Percentiles rank a stretch among this genome's conserved stretches.
Conservation (phyloP, 92 coral and sea anemone genomes). For the Palythoa heliodiscus region DNA sequence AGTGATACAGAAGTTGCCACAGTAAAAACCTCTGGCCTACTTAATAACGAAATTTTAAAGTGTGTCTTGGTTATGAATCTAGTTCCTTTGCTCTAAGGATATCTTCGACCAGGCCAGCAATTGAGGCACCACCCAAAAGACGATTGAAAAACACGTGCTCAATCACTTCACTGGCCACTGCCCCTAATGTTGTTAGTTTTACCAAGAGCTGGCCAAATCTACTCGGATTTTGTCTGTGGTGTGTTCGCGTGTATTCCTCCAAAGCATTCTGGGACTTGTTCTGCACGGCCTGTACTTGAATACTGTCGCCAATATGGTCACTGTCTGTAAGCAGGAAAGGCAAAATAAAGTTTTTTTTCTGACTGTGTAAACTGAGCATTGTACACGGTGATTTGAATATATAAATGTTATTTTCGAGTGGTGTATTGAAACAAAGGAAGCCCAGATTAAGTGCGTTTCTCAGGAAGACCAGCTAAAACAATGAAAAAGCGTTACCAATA, state of each 20-base stretch:
- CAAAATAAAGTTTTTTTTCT: no score
- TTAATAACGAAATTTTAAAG: background rate
- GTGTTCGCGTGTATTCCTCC: slow-evolving; percentile 84
- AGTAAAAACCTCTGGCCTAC: no score
- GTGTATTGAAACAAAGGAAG: no score
- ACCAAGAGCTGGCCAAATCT: slow-evolving; percentile 90
- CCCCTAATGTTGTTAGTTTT: slow-evolving; percentile 78
- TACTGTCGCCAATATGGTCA: slow-evolving; percentile 86
- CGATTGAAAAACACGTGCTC: slow-evolving; percentile 89
- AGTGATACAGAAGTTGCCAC: no score
- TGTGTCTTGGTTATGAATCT: slow-evolving; percentile 8
- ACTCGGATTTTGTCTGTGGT: slow-evolving; percentile 69
- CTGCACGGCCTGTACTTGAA: slow-evolving; percentile 96
- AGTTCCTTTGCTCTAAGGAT: slow-evolving; percentile 77
- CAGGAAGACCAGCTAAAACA: no score
- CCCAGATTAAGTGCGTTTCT: no score
- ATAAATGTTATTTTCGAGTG: no score
- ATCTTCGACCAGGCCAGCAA: slow-evolving; percentile 83
- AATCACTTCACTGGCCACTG: slow-evolving; percentile 77
- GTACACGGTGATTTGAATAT: no score
- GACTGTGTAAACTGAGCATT: background rate
- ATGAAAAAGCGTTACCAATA: no score
- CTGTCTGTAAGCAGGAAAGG: slow-evolving; percentile 63
- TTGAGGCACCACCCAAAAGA: slow-evolving; percentile 87
- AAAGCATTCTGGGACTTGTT: slow-evolving; percentile 96